Conservation (phyloP, 2,888 invertebrate genomes). For the Plebejus melissa region DNA sequence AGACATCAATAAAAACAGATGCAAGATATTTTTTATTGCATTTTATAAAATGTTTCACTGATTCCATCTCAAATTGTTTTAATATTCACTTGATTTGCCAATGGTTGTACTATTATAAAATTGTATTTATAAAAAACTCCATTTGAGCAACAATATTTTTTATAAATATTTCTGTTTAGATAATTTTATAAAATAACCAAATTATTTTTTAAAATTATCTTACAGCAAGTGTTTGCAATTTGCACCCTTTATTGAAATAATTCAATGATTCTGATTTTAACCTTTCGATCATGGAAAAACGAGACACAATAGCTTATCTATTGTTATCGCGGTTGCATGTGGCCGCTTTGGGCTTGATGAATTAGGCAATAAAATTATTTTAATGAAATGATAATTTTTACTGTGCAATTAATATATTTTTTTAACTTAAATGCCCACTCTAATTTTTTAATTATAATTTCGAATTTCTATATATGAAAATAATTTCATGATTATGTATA, state of each 20-base stretch:
- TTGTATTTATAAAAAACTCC: not conserved
- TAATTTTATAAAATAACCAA: not conserved
- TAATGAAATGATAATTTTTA: not conserved
- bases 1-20: not conserved
- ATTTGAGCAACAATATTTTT: not conserved
- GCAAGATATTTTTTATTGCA: not conserved
- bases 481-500: not conserved
- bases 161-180: not conserved
- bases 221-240: not conserved
- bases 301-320: no score
- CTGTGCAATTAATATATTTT: slow-evolving; percentile 3
- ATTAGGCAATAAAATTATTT: not conserved
- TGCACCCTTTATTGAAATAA: not conserved
- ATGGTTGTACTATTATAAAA: not conserved
- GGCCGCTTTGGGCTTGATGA: no score
- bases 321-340: no score
- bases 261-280: not conserved
- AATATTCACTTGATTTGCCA: not conserved
- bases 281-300: no score
- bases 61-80: not conserved
- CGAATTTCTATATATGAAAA: not conserved
- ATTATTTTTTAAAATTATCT: not conserved
- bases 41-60: not conserved
- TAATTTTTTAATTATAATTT: not conserved
- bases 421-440: not conserved